Conservation (phyloP, 2,113 vertebrate species). For the Rhea americana region DNA sequence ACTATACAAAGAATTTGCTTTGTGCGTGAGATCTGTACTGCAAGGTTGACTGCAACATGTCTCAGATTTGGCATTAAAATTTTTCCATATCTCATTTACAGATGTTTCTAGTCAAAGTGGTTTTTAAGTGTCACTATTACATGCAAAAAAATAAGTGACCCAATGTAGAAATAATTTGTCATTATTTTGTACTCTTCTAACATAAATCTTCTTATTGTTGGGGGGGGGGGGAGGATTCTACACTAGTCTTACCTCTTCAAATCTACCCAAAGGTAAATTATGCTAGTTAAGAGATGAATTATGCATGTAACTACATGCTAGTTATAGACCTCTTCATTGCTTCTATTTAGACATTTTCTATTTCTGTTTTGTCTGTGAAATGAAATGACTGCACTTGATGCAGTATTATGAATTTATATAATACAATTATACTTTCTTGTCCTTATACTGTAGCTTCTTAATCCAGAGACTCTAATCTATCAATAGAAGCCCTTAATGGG, state of each 20-base stretch:
- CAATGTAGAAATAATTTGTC: accelerated
- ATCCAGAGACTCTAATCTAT: background rate
- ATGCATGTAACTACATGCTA: background rate
- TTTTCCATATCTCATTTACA: background rate
- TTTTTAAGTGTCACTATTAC: background rate
- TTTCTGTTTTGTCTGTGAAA: background rate
- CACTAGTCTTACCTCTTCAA: background rate
- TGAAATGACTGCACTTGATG: background rate
- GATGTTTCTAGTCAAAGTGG: background rate
- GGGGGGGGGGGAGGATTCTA: background rate
- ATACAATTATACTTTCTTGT: background rate
- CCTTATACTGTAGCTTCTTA: background rate
- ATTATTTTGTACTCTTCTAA: background rate
- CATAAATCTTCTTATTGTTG: background rate
- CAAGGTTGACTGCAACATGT: background rate
- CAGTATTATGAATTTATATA: background rate
- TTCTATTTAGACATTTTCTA: background rate
- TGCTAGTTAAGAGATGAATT: background rate
- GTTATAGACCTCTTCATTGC: background rate
- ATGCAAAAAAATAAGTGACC: background rate
- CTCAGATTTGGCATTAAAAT: background rate
- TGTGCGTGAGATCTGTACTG: background rate
- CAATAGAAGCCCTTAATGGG: background rate
- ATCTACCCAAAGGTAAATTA: background rate
- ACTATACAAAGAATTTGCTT: too few species aligned